Conservation (phyloP, 2,797 vertebrate genomes). For the Oreochromis mossambicus region DNA sequence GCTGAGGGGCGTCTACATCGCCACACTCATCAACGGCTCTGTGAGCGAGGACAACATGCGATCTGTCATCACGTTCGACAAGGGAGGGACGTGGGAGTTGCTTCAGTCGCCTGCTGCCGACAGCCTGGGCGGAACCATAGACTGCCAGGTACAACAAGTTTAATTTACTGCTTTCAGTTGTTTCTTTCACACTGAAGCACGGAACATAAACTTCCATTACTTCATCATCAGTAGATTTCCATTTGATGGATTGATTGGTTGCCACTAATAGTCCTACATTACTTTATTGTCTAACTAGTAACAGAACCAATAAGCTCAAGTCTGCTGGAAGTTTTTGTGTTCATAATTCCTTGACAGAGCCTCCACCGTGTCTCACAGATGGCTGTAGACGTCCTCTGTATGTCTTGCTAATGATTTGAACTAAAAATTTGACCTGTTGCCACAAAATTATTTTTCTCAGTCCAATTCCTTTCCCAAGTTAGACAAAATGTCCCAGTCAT, state of each 20-base stretch:
- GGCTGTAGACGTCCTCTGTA: neutral
- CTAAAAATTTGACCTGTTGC: neutral
- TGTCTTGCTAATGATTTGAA: neutral
- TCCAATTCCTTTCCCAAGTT: neutral
- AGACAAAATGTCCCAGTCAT: neutral
- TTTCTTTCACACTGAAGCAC: neutral
- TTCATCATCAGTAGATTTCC: neutral
- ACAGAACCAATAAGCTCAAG: neutral
- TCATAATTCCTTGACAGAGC: neutral
- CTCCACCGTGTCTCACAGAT: neutral
- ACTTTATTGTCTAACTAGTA: neutral
- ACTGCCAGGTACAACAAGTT: slow-evolving; percentile 82
- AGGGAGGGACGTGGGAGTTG: slow-evolving; percentile 96
- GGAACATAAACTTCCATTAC: too few species aligned
- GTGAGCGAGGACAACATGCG: slow-evolving; percentile 94
- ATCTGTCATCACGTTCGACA: slow-evolving; percentile 97
- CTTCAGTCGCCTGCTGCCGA: slow-evolving; percentile 87
- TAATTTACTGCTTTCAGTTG: neutral
- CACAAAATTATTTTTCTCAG: neutral
- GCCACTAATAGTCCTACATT: neutral
- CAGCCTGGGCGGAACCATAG: slow-evolving; percentile 84
- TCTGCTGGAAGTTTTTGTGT: neutral
- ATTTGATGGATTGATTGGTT: neutral
- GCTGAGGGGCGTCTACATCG: slow-evolving; percentile 90
- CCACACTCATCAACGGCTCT: slow-evolving; percentile 90